phyloP scores from a whole-genome alignment of 2,888 invertebrate species.

The Barypeithes pellucidus region DNA sequence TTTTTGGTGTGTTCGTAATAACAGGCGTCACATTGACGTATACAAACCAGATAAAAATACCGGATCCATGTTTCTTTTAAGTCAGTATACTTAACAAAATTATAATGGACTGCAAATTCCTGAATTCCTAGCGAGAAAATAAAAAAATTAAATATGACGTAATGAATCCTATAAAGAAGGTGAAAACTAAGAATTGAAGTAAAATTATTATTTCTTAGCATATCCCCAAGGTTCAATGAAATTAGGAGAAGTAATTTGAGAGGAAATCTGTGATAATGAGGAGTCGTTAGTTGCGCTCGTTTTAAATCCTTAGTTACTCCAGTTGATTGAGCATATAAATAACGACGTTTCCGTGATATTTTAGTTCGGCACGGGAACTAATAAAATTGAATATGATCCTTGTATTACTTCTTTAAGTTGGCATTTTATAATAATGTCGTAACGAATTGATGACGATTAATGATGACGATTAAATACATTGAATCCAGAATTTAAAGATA shows the following conservation, averaged over 20 bases:
- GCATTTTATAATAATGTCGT: no score
- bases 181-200: background rate
- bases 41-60: no score
- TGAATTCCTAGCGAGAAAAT: no score
- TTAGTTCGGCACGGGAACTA: background rate
- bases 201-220: constrained; percentile 21
- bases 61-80: no score
- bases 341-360: constrained; percentile 34
- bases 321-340: constrained; percentile 44
- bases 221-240: constrained; percentile 49
- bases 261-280: constrained; percentile 51
- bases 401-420: no score
- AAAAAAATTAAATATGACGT: background rate
- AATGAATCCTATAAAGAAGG: background rate
- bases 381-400: constrained; percentile 4
- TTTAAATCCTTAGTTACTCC: constrained; percentile 46
- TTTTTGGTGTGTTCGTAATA: no score
- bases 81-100: no score
- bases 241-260: constrained; percentile 49
- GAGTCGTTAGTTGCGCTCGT: constrained; percentile 45
- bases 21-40: no score
- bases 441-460: no score
- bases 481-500: no score
- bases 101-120: no score
- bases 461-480: no score